Evolutionary conservation across 2,888 invertebrate genomes (phyloP), one percentile per base, ranked within the genome.

Genomic region (Scrobipalpa atriplicella): DNA sequence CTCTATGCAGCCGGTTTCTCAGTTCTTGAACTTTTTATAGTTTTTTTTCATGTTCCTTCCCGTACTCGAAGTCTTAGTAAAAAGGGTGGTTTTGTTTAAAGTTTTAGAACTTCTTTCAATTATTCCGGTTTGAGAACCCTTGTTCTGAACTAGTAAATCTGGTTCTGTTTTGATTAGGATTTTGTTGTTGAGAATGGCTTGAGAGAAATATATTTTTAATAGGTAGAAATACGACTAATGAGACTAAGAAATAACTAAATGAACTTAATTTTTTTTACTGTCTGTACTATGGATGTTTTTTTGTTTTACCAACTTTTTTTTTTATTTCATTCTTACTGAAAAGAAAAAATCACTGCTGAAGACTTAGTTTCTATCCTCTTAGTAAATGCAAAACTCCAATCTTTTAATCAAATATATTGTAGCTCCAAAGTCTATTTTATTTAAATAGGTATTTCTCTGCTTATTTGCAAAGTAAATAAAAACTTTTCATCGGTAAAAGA

Each of bases 1-100:
- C 51, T 47, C 69, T 64, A 65, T n/a, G 43, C 43, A 64, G 51
- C 67, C 67, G 61, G 64, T 64, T 64, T 52, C 52, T 67, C 13
- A 39, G 62, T 36, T 66, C 62, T 66, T 56, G 62, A 62, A 62
- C 66, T 66, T 66, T 66, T 66, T 67, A n/a, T n/a, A 43, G n/a
- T 21, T 36, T 56, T 64, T n/a, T 58, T 67, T 67, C 64, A 43
- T 66, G 18, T 38, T 47, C 10, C 6, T 63, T 58, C 47, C 58
- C 62, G 63, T 63, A 63, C 29, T 66, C 29, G 52, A 56, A 19
- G 54, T 62, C 47, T 19, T 5, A 54, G 54, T 62, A 39, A 63
- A 54, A 16, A 52, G 39, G 51, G 39, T 29, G 56, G 62, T 62
- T 66, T 66, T 66, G 56, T 63, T 63, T 47, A 56, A 36, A 63